phyloP scores from a whole-genome alignment of 1,140 invertebrate species.

The Tetramorium parvispinum region DNA sequence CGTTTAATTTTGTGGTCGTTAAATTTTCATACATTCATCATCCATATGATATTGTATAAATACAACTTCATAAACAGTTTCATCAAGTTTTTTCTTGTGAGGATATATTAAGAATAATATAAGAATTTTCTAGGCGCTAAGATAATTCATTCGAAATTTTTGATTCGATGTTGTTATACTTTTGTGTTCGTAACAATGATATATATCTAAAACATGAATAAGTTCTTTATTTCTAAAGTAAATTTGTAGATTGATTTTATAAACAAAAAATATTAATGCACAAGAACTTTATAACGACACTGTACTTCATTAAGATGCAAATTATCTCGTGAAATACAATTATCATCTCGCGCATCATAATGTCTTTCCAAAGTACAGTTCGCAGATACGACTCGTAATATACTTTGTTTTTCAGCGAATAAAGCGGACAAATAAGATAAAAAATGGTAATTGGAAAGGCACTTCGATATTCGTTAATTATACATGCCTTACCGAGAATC shows the following conservation, averaged over 20 bases:
- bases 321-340: background rate
- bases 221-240: background rate
- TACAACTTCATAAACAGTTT: too few relatives aligned
- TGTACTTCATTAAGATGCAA: background rate
- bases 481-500: background rate
- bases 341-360: background rate
- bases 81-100: too few relatives aligned
- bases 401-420: conserved; percentile 4
- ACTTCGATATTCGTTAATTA: background rate
- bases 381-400: background rate
- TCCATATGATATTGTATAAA: background rate
- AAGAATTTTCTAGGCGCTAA: too few relatives aligned
- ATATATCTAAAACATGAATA: background rate
- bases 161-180: background rate
- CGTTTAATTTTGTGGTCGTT: background rate
- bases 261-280: background rate
- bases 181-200: background rate
- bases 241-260: background rate
- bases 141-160: background rate
- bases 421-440: background rate
- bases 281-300: background rate
- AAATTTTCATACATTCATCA: background rate
- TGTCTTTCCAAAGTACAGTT: background rate
- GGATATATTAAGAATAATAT: background rate
- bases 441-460: background rate